phyloP scores from a whole-genome alignment of 2,113 vertebrate species.

The Pampusana beccarii region DNA sequence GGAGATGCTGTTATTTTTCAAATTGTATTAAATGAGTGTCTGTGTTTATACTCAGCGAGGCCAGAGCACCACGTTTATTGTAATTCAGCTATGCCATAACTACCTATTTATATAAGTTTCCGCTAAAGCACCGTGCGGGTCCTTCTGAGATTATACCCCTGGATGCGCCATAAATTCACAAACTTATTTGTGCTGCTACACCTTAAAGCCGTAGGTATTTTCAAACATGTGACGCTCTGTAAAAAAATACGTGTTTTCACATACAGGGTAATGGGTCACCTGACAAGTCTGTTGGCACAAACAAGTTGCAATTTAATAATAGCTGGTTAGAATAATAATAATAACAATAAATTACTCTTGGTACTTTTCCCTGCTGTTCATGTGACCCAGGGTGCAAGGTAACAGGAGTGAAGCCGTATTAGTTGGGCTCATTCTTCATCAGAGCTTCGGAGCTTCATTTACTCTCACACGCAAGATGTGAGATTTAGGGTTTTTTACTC shows the following conservation, averaged over 20 bases:
- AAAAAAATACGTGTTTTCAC: not conserved
- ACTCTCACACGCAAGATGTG: not conserved
- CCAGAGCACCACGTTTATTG: not conserved
- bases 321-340: conserved; percentile 18
- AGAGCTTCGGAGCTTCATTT: not conserved
- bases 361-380: not conserved
- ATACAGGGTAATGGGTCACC: not conserved
- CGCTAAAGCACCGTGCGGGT: not conserved
- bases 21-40: not conserved
- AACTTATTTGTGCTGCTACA: not conserved
- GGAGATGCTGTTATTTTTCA: not conserved
- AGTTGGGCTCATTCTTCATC: not conserved
- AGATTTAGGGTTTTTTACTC: not conserved
- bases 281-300: not conserved
- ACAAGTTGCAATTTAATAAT: conserved; percentile 13
- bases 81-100: not conserved
- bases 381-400: not conserved
- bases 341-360: not conserved
- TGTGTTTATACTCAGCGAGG: not conserved
- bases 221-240: not conserved
- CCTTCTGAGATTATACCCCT: not conserved
- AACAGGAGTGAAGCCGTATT: not conserved
- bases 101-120: not conserved
- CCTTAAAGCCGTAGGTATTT: not conserved
- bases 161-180: not conserved